Evolutionary conservation across 2,888 invertebrate species (phyloP), one percentile per base, ranked within the genome.

Genomic region (Minunthozetes semirufus): DNA sequence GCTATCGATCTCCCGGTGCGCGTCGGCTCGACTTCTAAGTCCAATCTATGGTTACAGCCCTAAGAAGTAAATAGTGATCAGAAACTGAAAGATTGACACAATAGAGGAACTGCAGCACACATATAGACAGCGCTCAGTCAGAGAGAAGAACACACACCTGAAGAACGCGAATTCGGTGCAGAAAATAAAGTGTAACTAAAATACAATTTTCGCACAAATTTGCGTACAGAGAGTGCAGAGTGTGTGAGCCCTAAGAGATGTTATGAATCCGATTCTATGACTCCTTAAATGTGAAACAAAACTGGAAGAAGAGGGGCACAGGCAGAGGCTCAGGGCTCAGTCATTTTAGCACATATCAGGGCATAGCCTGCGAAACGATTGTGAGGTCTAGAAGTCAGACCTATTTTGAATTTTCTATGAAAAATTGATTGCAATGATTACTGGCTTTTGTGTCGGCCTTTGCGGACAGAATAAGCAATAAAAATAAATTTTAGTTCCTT

Each of bases 151-250:
- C 25, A 27, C 27, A 61, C 61, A 61, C 61, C 61, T 61, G 61
- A 61, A 61, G 61, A 61, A 19, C 53, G 8, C 53, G 19, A 61
- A 61, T 29, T 61, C 9, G 29, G 61, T 33, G 33, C 8, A 27
- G 27, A 61, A 61, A 61, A 61, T 61, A 61, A 61, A 61, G 61
- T 61, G 61, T 29, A 61, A 61, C 61, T 61, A 61, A 61, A 61
- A 56, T 25, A n/a, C 56, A 11, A 33, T 25, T 61, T 61, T 53
- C 53, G 53, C 61, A 29, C 61, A 61, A 61, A 61, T 61, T 61
- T 61, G 61, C 29, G 61, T 61, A 27, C 53, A 53, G 53, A 33
- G 33, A 33, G 33, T 5, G 61, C 53, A 53, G 53, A 33, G 33
- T 5, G 33, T 5, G 61, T 8, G 29, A 61, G 25, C 19, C 19